These are phyloP conservation scores for Rhipidura dahli DNA, from an alignment of 2,113 vertebrate species.

Conservation along the genomic window DNA sequence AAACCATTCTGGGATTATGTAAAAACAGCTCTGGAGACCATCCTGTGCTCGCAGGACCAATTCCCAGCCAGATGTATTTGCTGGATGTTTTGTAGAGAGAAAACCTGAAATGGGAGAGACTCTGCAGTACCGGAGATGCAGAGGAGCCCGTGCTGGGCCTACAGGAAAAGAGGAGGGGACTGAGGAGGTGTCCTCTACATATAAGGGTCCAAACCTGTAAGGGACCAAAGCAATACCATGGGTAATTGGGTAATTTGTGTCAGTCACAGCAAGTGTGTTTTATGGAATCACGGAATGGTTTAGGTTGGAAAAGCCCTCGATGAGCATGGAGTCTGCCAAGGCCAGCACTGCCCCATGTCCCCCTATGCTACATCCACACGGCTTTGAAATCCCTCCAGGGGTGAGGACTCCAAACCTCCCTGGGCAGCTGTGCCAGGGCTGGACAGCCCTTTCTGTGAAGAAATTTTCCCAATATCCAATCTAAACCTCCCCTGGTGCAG, in stretches of 20 bases:
- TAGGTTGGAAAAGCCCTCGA: background rate
- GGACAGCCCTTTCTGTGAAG: background rate
- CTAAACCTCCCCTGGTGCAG: rapidly evolving
- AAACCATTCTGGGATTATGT: background rate
- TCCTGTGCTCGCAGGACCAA: rapidly evolving
- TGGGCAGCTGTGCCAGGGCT: background rate
- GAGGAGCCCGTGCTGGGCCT: background rate
- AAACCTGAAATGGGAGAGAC: background rate
- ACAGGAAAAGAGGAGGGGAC: too few relatives aligned
- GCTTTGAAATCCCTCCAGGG: background rate
- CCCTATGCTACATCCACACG: background rate
- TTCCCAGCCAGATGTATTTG: background rate
- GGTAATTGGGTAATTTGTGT: too few relatives aligned
- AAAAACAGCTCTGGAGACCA: background rate
- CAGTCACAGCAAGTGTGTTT: background rate
- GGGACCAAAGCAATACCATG: rapidly evolving
- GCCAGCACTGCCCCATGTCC: background rate
- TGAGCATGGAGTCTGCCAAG: background rate
- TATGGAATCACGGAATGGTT: background rate
- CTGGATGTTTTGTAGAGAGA: background rate
- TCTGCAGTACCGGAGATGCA: background rate
- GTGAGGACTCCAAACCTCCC: background rate
- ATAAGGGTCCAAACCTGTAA: rapidly evolving
- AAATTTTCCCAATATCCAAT: background rate
- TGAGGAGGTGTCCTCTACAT: too few relatives aligned